Evolutionary conservation across 1,140 invertebrate genomes (phyloP).

Genomic region (Bombus superbus): DNA sequence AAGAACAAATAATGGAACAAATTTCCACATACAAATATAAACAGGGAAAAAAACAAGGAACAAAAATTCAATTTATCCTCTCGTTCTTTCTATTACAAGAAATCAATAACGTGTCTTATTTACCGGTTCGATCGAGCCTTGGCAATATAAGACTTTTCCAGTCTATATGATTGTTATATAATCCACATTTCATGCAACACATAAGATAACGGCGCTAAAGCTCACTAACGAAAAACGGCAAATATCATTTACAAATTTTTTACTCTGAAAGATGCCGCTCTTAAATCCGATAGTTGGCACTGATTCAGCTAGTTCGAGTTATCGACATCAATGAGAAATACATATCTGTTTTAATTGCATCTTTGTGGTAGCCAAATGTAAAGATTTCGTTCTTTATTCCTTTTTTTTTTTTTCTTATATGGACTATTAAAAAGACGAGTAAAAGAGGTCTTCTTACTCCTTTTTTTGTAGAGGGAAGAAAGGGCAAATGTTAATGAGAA

Average conservation of each 20-base stretch:
- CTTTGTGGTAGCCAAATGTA: neutral
- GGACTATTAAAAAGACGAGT: neutral
- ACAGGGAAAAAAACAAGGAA: neutral
- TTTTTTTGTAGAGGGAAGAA: neutral
- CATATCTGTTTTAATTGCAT: slow-evolving; percentile 28
- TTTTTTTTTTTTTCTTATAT: neutral
- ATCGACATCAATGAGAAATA: slow-evolving; percentile 44
- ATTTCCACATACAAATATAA: neutral
- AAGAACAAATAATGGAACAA: neutral
- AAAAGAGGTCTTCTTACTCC: neutral
- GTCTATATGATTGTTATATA: neutral
- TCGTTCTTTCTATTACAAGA: neutral
- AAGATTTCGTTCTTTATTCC: neutral
- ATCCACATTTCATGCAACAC: neutral
- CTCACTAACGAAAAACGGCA: neutral
- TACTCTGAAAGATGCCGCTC: neutral
- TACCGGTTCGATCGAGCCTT: neutral
- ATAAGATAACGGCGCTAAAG: neutral
- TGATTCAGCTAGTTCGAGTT: slow-evolving; percentile 42
- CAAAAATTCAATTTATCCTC: slow-evolving; percentile 8
- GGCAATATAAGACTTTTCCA: neutral
- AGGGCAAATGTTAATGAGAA: slow-evolving; percentile 4
- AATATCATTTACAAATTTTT: slow-evolving; percentile 27
- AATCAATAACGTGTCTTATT: slow-evolving; percentile 18
- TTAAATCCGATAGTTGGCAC: slow-evolving; percentile 55